phyloP scores from a whole-genome alignment of 2,113 vertebrate genomes.

The Pteronura brasiliensis region DNA sequence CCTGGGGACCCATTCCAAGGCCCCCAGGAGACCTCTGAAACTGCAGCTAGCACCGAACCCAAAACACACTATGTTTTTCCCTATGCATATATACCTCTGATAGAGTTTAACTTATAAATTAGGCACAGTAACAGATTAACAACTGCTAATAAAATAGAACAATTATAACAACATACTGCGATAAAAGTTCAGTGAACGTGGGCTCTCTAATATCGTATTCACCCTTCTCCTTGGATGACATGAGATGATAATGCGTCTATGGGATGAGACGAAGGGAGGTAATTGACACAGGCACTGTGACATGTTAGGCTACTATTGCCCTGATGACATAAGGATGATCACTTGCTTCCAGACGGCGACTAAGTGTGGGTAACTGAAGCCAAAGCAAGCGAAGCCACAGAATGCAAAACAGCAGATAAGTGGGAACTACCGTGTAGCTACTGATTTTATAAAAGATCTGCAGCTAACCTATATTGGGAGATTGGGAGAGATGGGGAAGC shows the following conservation, averaged over 20 bases:
- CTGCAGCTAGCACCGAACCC: not conserved
- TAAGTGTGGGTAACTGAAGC: not conserved
- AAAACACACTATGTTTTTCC: not conserved
- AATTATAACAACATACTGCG: not conserved
- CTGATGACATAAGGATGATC: not conserved
- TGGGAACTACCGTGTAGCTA: not conserved
- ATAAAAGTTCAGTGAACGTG: not conserved
- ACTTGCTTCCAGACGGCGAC: not conserved
- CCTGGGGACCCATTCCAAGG: not conserved
- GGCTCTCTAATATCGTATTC: not conserved
- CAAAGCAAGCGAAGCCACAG: not conserved
- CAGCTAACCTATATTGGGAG: not conserved
- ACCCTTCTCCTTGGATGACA: not conserved
- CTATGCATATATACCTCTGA: not conserved
- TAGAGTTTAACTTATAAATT: not conserved
- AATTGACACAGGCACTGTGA: not conserved
- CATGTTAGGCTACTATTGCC: not conserved
- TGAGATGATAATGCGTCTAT: not conserved
- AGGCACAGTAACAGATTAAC: not conserved
- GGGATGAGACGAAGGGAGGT: not conserved
- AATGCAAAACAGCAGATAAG: not conserved
- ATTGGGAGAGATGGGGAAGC: not conserved
- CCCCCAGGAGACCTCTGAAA: not conserved
- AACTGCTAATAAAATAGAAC: not conserved
- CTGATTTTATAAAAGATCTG: not conserved